Evolutionary conservation across 2,888 invertebrate genomes (phyloP).

Genomic region (Chirona hameri): DNA sequence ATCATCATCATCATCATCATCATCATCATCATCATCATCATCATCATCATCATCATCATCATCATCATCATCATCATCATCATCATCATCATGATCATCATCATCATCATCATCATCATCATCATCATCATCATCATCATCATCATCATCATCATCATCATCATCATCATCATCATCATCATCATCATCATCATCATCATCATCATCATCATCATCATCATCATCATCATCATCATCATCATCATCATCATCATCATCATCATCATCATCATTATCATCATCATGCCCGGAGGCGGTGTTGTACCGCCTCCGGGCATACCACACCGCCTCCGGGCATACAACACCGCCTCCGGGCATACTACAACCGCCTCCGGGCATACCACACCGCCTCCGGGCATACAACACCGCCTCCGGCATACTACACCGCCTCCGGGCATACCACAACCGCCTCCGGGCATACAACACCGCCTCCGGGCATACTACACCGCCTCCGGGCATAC

Average conservation of each 20-base stretch:
- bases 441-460: too few relatives aligned
- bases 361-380: too few relatives aligned
- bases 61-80: slow-evolving; percentile 8
- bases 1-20: slow-evolving; percentile 22
- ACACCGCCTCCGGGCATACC: too few relatives aligned
- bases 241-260: slow-evolving; percentile 10
- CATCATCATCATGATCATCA: slow-evolving; percentile 8
- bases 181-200: slow-evolving; percentile 22
- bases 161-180: slow-evolving; percentile 22
- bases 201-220: slow-evolving; percentile 22
- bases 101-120: slow-evolving; percentile 11
- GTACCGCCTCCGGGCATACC: too few relatives aligned
- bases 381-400: too few relatives aligned
- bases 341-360: too few relatives aligned
- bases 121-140: slow-evolving; percentile 22
- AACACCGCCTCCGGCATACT: too few relatives aligned
- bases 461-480: too few relatives aligned
- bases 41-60: slow-evolving; percentile 22
- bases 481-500: too few relatives aligned
- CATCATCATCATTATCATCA: background rate
- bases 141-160: slow-evolving; percentile 22
- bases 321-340: too few relatives aligned
- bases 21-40: slow-evolving; percentile 22
- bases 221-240: slow-evolving; percentile 22
- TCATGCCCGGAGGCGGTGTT: too few relatives aligned